Conservation (phyloP, 2,113 vertebrate species). For the Ageneiosus marmoratus region DNA sequence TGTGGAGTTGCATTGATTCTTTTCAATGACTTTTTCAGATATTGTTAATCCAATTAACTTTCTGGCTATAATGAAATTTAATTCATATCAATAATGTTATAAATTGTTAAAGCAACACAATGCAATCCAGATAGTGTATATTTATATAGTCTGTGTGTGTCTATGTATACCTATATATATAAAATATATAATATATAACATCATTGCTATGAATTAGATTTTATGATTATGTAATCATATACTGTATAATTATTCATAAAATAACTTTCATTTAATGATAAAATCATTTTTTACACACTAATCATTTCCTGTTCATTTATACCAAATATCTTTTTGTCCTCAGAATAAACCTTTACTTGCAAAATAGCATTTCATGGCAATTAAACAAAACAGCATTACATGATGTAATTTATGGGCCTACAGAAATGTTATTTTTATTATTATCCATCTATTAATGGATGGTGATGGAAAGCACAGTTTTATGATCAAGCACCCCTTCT, state of each 20-base stretch:
- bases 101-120: too few species aligned
- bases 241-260: too few species aligned
- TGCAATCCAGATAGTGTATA: background rate
- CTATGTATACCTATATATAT: too few species aligned
- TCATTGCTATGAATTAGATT: too few species aligned
- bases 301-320: background rate
- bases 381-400: background rate
- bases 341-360: background rate
- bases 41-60: background rate
- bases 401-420: background rate
- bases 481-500: background rate
- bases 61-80: background rate
- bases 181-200: too few species aligned
- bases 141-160: too few species aligned
- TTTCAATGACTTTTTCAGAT: background rate
- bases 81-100: background rate
- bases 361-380: background rate
- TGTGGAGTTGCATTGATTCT: background rate
- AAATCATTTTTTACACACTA: too few species aligned
- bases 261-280: too few species aligned
- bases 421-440: background rate
- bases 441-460: background rate
- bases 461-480: background rate
- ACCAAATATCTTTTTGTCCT: background rate
- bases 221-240: too few species aligned